phyloP scores from a whole-genome alignment of 2,113 vertebrate genomes.

The Burhinus oedicnemus region DNA sequence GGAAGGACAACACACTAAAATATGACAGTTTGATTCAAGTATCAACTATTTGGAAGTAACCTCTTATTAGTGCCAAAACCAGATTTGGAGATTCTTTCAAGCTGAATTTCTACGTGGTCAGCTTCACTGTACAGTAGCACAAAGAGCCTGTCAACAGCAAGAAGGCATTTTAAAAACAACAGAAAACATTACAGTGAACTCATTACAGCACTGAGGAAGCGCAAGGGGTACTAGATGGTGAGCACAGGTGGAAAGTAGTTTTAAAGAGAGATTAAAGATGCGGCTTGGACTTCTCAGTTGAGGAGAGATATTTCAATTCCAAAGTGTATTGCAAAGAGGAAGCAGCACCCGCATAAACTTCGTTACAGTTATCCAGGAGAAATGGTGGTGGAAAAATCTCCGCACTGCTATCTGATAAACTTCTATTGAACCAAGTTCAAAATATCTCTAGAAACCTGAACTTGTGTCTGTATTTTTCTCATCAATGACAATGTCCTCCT shows the following conservation, averaged over 20 bases:
- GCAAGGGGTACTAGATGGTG: neutral
- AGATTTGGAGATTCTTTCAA: neutral
- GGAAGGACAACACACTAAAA: neutral
- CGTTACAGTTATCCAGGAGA: neutral
- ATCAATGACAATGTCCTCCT: neutral
- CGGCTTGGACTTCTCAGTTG: neutral
- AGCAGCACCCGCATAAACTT: neutral
- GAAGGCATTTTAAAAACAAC: neutral
- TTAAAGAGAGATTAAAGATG: neutral
- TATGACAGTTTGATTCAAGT: neutral
- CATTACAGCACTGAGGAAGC: neutral
- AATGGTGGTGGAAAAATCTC: neutral
- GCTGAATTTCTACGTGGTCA: neutral
- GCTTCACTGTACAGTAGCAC: neutral
- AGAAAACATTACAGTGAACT: neutral
- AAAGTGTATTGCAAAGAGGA: neutral
- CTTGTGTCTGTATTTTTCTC: neutral
- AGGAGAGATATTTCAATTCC: neutral
- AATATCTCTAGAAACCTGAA: neutral
- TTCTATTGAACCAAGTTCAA: neutral
- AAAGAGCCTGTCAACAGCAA: neutral
- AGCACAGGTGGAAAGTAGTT: neutral
- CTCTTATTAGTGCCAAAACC: neutral
- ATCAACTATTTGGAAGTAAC: neutral
- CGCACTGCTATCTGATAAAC: neutral